These are phyloP conservation scores for Cydia amplana DNA, from an alignment of 1,140 invertebrate species.

Conservation along the genomic window DNA sequence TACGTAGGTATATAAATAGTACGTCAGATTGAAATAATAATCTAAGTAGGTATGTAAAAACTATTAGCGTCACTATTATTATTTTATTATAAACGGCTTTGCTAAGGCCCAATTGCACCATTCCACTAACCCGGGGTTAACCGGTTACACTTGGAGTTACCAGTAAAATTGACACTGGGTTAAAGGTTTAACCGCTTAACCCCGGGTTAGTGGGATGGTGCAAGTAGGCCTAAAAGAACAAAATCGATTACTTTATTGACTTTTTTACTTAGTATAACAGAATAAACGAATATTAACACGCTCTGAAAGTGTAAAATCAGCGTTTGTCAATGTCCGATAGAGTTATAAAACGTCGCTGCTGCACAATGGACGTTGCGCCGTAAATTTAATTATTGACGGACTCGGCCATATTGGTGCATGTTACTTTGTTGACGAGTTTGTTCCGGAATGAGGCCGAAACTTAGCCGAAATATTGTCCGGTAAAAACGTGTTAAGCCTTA, in stretches of 20 bases:
- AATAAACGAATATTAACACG: not conserved
- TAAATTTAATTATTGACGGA: slow-evolving; percentile 63
- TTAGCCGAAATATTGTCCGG: not conserved
- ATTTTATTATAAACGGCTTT: not conserved
- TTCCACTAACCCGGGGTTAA: too few relatives aligned
- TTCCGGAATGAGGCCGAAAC: slow-evolving; percentile 41
- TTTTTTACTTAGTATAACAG: not conserved
- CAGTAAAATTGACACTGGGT: too few relatives aligned
- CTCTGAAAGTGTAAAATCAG: slow-evolving; percentile 37
- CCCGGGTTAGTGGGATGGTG: too few relatives aligned
- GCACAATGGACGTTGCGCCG: slow-evolving; percentile 46
- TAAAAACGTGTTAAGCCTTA: too few relatives aligned
- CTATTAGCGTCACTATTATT: not conserved
- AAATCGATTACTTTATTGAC: not conserved
- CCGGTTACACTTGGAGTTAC: too few relatives aligned
- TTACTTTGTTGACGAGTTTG: slow-evolving; percentile 48
- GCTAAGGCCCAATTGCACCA: too few relatives aligned
- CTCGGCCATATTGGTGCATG: slow-evolving; percentile 27
- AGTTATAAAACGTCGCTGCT: slow-evolving; percentile 55
- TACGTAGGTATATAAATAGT: too few relatives aligned
- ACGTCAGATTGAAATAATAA: too few relatives aligned
- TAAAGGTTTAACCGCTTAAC: too few relatives aligned
- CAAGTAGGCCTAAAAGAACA: too few relatives aligned
- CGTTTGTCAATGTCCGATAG: slow-evolving; percentile 51
- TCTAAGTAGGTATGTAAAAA: too few relatives aligned